Conservation (phyloP, 2,113 vertebrate genomes). For the Recurvirostra avosetta region DNA sequence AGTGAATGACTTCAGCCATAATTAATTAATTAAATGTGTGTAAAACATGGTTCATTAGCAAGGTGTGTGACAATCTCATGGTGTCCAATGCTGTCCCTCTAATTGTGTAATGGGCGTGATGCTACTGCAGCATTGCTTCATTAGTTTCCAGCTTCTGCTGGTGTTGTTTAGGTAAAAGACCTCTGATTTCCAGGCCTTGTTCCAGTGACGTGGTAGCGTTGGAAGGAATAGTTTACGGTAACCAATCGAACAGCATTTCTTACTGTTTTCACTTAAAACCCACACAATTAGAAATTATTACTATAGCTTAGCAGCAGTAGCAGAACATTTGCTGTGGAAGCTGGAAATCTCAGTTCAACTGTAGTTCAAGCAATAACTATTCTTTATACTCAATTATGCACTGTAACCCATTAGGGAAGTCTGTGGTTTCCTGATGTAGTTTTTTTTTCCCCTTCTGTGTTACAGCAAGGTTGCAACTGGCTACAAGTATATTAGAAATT, state of each 20-base stretch:
- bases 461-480: slow-evolving; percentile 10
- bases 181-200: slow-evolving; percentile 24
- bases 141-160: slow-evolving; percentile 40
- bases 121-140: slow-evolving; percentile 31
- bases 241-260: slow-evolving; percentile 51
- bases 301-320: slow-evolving; percentile 47
- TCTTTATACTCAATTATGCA: slow-evolving; percentile 72
- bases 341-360: slow-evolving; percentile 70
- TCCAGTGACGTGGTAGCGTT: not conserved
- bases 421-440: slow-evolving; percentile 62
- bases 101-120: slow-evolving; percentile 41
- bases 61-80: slow-evolving; percentile 47
- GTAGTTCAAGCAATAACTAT: slow-evolving; percentile 69
- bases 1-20: slow-evolving; percentile 49
- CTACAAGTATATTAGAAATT: slow-evolving; percentile 10
- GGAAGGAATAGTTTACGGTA: not conserved
- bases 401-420: slow-evolving; percentile 67
- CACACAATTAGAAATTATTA: slow-evolving; percentile 65
- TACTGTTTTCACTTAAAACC: slow-evolving; percentile 60
- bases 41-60: slow-evolving; percentile 67
- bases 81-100: slow-evolving; percentile 19
- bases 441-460: not conserved
- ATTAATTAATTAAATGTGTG: slow-evolving; percentile 69
- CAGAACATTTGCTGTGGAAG: slow-evolving; percentile 62
- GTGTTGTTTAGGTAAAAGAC: slow-evolving; percentile 16